These are phyloP conservation scores for Pitangus sulphuratus DNA, from an alignment of 2,797 vertebrate genomes.

Conservation along the genomic window DNA sequence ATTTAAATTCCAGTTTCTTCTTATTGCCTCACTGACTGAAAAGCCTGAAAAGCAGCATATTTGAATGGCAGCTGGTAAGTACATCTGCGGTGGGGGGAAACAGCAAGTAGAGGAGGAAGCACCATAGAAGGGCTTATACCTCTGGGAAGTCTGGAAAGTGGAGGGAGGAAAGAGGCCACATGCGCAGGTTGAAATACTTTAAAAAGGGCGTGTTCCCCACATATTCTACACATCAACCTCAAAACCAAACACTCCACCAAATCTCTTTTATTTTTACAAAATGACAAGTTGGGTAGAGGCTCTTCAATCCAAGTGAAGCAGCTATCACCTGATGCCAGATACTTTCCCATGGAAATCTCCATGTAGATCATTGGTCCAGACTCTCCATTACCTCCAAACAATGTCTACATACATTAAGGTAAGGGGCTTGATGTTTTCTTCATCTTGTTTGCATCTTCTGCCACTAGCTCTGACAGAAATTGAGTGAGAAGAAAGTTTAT, in stretches of 20 bases:
- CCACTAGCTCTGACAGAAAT: background rate
- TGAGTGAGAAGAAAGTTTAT: background rate
- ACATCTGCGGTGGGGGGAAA: background rate
- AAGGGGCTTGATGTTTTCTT: background rate
- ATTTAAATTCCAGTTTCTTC: background rate
- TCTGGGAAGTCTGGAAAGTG: background rate
- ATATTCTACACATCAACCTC: background rate
- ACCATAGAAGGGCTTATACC: background rate
- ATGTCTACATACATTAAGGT: background rate
- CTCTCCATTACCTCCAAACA: background rate
- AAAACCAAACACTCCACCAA: background rate
- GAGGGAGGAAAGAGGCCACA: background rate
- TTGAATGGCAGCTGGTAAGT: background rate
- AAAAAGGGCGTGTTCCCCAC: fast-evolving
- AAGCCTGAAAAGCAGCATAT: background rate
- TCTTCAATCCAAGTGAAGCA: background rate
- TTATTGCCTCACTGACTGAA: background rate
- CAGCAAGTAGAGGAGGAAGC: background rate
- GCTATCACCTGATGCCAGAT: background rate
- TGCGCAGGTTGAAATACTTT: background rate
- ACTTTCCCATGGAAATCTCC: background rate
- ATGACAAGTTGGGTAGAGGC: background rate
- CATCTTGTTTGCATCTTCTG: background rate
- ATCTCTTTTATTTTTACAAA: background rate
- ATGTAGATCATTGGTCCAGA: background rate